These are phyloP conservation scores for Stomorhina lunata DNA, from an alignment of 2,888 invertebrate species.

Conservation along the genomic window DNA sequence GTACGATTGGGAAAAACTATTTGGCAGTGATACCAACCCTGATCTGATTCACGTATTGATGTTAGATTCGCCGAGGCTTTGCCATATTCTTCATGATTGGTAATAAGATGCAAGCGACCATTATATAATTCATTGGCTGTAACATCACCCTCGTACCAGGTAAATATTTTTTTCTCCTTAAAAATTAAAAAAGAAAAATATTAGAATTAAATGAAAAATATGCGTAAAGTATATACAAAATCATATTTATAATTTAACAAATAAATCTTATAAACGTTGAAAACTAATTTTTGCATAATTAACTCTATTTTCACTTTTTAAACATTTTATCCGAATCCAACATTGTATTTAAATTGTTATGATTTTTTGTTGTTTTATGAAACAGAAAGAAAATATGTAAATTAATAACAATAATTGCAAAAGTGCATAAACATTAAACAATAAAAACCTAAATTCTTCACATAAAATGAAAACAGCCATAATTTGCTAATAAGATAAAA, in stretches of 20 bases:
- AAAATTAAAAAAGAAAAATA: constrained; percentile 29
- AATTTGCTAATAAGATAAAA: constrained; percentile 68
- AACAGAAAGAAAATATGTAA: too few species aligned
- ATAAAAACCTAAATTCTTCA: background rate
- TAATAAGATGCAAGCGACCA: constrained; percentile 86
- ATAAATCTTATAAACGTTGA: too few species aligned
- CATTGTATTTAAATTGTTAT: too few species aligned
- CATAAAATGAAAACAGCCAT: constrained; percentile 53
- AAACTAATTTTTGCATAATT: too few species aligned
- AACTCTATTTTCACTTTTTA: too few species aligned
- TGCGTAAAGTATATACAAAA: too few species aligned
- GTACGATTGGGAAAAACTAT: constrained; percentile 93
- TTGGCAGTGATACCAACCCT: constrained; percentile 95
- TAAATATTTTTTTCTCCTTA: constrained; percentile 89
- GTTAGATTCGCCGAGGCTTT: constrained; percentile 89
- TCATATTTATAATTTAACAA: too few species aligned
- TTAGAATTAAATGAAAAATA: background rate
- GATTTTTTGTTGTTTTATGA: too few species aligned
- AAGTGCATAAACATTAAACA: background rate
- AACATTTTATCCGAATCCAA: too few species aligned
- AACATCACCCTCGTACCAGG: constrained; percentile 88
- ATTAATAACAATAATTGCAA: constrained; percentile 1
- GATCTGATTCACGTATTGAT: constrained; percentile 92
- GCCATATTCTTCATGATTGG: constrained; percentile 81
- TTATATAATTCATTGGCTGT: constrained; percentile 85